Evolutionary conservation across 2,797 vertebrate genomes (phyloP), one percentile per base, ranked within the genome.

Genomic region (Sebastes oblongus): DNA sequence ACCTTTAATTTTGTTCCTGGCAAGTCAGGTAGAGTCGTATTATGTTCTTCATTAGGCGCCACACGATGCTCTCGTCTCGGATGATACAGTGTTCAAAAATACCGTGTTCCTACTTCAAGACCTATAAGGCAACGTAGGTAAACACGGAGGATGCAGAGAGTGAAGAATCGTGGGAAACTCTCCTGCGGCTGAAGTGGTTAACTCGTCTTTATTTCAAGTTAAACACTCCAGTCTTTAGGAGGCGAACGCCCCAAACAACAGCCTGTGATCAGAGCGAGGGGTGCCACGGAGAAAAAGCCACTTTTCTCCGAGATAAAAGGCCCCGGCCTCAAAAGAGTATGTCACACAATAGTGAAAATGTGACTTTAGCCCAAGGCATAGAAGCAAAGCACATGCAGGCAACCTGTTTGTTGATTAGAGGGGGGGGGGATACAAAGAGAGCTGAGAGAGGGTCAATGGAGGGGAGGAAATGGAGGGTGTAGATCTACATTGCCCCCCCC

Each of bases 391-490:
- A 55, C 34, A 46, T 46, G 42, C 42, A 67, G 81, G 75, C 85
- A 87, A 87, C 86, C 86, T 91, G 93, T 92, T 94, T 91, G 87
- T 87, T 91, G 91, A 90, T 91, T 87, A 91, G 80, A 73, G 75
- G 82, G 27, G 5, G 27, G 80, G 80, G 76, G 80, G 83, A 80
- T 54, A 83, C 82, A 92, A 91, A 93, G 75, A 77, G 72, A 66
- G 82, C 86, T 72, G 50, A 64, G 78, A 82, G 74, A 91, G 84
- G 89, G 92, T 94, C 91, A 91, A 71, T 30, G 62, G 72, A 87
- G 83, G 84, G 88, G 88, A 92, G 89, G 91, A 92, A 87, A 78
- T 75, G 65, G 78, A 80, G 83, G 78, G 76, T 70, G 78, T 83
- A 78, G 75, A 82, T 88, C 84, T 70, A 69, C 82, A 10, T 55